Conservation (phyloP, 2,113 vertebrate species). For the Dipodomys merriami region DNA sequence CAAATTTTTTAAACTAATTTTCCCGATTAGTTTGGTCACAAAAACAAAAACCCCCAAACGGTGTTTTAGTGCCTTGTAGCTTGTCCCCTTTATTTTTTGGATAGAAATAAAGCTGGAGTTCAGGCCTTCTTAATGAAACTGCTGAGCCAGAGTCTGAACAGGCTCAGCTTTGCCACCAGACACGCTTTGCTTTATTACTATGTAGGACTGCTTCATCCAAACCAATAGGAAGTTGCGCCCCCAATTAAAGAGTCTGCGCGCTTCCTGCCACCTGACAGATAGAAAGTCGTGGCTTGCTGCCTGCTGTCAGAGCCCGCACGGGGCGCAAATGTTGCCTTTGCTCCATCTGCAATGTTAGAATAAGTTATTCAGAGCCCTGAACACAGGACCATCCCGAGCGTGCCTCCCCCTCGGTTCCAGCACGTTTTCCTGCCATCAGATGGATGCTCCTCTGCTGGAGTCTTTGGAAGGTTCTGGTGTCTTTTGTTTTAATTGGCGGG, state of each 20-base stretch:
- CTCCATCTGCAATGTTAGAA: conserved; percentile 70
- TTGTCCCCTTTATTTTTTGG: conserved; percentile 69
- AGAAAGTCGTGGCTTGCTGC: conserved; percentile 12
- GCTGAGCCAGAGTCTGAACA: not conserved
- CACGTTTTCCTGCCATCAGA: conserved; percentile 72
- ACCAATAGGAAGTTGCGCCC: conserved; percentile 56
- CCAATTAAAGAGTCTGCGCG: conserved; percentile 44
- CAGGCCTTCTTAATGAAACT: conserved; percentile 68
- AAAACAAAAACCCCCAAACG: not conserved
- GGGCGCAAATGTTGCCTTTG: not conserved
- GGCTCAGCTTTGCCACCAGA: conserved; percentile 56
- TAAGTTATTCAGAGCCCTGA: conserved; percentile 68
- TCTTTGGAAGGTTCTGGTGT: conserved; percentile 79
- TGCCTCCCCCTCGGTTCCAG: conserved; percentile 75
- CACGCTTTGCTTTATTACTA: conserved; percentile 66
- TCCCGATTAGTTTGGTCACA: conserved; percentile 34
- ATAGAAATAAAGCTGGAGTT: conserved; percentile 75
- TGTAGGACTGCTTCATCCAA: conserved; percentile 48
- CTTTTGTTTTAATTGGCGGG: conserved; percentile 80
- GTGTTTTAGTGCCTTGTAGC: conserved; percentile 23
- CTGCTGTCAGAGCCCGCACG: conserved; percentile 23
- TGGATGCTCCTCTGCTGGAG: conserved; percentile 85
- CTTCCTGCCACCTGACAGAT: conserved; percentile 52
- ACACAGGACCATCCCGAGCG: conserved; percentile 61
- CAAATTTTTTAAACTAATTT: not conserved